Conservation (phyloP, 2,113 vertebrate genomes). For the Sylvia atricapilla region DNA sequence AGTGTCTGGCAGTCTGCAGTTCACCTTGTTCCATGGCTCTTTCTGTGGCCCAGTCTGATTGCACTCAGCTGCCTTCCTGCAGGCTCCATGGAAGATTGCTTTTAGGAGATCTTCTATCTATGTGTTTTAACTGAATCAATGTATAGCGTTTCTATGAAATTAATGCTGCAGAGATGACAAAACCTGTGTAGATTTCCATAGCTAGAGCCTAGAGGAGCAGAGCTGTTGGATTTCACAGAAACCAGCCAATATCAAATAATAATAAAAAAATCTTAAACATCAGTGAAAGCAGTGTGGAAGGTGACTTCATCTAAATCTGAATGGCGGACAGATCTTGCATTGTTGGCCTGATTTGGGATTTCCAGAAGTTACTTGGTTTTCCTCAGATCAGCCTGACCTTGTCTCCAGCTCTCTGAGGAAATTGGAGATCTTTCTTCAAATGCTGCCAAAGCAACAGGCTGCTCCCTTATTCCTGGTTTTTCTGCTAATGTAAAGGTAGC, state of each 20-base stretch:
- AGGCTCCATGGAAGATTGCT: not conserved
- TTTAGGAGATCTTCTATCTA: not conserved
- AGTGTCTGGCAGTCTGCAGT: not conserved
- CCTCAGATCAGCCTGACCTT: not conserved
- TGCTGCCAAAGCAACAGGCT: not conserved
- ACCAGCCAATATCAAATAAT: not conserved
- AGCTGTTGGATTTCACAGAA: not conserved
- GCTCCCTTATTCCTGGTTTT: not conserved
- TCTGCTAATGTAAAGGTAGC: not conserved
- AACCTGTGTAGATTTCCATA: not conserved
- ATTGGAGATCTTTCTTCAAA: not conserved
- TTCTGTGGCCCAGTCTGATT: not conserved
- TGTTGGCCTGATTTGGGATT: not conserved
- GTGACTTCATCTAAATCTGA: not conserved
- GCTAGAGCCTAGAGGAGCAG: not conserved
- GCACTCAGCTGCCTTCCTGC: not conserved
- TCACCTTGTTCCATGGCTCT: not conserved
- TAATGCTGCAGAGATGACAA: not conserved
- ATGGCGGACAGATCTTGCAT: not conserved
- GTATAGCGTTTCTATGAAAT: not conserved
- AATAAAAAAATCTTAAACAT: not conserved
- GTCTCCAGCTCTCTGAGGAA: not conserved
- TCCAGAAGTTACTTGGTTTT: not conserved
- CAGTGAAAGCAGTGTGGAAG: not conserved
- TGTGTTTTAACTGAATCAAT: not conserved